These are phyloP conservation scores for Drosophila formosana DNA, from an alignment of 2,888 invertebrate species.

Conservation along the genomic window DNA sequence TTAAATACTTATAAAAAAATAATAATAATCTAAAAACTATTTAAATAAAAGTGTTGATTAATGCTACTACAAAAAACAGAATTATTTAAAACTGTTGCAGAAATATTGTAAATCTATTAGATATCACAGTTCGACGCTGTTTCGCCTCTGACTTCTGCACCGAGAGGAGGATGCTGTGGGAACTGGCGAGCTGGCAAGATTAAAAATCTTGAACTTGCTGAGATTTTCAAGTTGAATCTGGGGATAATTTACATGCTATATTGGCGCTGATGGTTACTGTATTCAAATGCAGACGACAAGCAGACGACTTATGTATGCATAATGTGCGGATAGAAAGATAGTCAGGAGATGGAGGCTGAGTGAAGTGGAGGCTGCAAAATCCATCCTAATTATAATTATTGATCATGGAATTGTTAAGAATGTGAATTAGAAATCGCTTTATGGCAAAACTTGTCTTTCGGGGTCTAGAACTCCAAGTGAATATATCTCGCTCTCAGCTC, in stretches of 20 bases:
- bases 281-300: constrained; percentile 34
- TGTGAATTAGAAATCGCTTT: constrained; percentile 43
- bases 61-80: too few species aligned
- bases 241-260: constrained; percentile 41
- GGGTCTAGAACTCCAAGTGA: constrained; percentile 6
- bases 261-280: constrained; percentile 28
- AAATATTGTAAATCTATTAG: too few species aligned
- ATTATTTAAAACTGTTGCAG: too few species aligned
- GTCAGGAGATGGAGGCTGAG: neutral
- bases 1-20: too few species aligned
- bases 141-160: neutral
- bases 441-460: constrained; percentile 46
- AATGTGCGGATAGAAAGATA: constrained; percentile 6
- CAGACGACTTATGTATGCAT: constrained; percentile 26
- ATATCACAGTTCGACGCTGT: neutral
- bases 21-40: too few species aligned
- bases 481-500: neutral
- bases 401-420: constrained; percentile 40
- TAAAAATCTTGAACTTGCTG: constrained; percentile 2
- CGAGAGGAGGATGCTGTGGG: constrained; percentile 6
- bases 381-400: constrained; percentile 48
- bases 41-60: too few species aligned
- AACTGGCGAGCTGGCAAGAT: neutral
- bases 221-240: constrained; percentile 13
- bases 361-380: neutral